These are phyloP conservation scores for Amphimedon queenslandica DNA, from an alignment of 37 sponge, comb jelly and placozoan species.

Conservation along the genomic window DNA sequence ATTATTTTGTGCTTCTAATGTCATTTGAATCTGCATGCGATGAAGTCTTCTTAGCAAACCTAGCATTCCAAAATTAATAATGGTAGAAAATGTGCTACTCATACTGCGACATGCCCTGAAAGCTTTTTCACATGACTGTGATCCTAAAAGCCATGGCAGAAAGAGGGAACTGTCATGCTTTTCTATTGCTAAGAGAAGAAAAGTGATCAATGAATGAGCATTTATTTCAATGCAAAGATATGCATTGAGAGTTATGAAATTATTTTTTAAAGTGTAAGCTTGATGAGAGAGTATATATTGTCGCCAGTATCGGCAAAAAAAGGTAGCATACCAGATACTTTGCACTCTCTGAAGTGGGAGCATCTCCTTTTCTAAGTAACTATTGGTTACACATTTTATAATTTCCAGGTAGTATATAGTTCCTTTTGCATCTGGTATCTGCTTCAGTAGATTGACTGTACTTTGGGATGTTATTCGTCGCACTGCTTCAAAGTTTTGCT, in stretches of 20 bases:
- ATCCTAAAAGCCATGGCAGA: constrained; percentile 39
- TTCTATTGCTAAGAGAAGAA: neutral
- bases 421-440: constrained; percentile 34
- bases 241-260: constrained; percentile 37
- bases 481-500: constrained; percentile 25
- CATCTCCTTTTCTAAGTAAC: constrained; percentile 24
- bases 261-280: constrained; percentile 14
- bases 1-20: constrained; percentile 15
- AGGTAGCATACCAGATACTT: constrained; percentile 35
- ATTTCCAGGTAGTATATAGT: neutral
- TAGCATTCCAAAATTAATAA: constrained; percentile 38
- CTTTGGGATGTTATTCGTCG: neutral
- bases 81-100: constrained; percentile 39
- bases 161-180: constrained; percentile 1
- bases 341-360: constrained; percentile 1
- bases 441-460: neutral
- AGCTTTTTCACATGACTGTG: constrained; percentile 44
- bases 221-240: constrained; percentile 33
- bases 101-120: constrained; percentile 35
- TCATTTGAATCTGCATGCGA: constrained; percentile 30
- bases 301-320: constrained; percentile 40
- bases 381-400: constrained; percentile 21
- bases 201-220: constrained; percentile 37
- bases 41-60: constrained; percentile 23
- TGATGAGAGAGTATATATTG: constrained; percentile 4